Conservation (phyloP, 2,888 invertebrate genomes). For the Criorhina ranunculi region DNA sequence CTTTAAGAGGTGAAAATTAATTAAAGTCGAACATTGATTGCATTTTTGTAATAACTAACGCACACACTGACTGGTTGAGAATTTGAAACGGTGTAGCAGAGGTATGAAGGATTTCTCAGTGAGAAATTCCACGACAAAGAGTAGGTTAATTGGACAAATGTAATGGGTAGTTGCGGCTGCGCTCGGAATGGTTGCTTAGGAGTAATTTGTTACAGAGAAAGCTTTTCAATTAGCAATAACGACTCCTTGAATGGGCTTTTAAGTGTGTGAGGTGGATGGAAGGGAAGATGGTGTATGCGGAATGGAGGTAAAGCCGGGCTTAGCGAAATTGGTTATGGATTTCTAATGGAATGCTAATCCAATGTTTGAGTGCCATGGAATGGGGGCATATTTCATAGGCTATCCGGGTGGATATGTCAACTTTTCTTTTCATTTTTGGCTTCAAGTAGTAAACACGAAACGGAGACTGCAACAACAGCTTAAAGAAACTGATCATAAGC, state of each 20-base stretch:
- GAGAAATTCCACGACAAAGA: conserved; percentile 36
- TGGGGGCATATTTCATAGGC: too few relatives aligned
- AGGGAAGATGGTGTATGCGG: too few relatives aligned
- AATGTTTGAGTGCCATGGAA: too few relatives aligned
- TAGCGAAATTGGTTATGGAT: too few relatives aligned
- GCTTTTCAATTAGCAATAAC: conserved; percentile 33
- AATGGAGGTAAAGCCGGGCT: too few relatives aligned
- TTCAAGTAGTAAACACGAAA: too few relatives aligned
- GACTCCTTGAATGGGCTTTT: conserved; percentile 10
- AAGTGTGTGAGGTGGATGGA: background rate
- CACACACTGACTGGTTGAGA: conserved; percentile 3
- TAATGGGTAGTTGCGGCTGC: conserved; percentile 41
- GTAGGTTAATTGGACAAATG: conserved; percentile 65
- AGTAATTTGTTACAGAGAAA: conserved; percentile 45
- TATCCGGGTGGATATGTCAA: too few relatives aligned
- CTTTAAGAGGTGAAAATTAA: conserved; percentile 75
- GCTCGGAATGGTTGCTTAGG: conserved; percentile 26
- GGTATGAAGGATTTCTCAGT: conserved; percentile 28
- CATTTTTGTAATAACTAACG: conserved; percentile 59
- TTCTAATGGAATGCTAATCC: too few relatives aligned
- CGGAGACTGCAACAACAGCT: too few relatives aligned
- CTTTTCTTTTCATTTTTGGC: too few relatives aligned
- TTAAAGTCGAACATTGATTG: conserved; percentile 71
- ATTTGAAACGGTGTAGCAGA: conserved; percentile 42
- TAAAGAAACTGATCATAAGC: too few relatives aligned